Percentiles rank a stretch among this genome's conserved stretches.
Evolutionary conservation across 2,888 invertebrate species (phyloP).

Genomic region (Eurois occulta): DNA sequence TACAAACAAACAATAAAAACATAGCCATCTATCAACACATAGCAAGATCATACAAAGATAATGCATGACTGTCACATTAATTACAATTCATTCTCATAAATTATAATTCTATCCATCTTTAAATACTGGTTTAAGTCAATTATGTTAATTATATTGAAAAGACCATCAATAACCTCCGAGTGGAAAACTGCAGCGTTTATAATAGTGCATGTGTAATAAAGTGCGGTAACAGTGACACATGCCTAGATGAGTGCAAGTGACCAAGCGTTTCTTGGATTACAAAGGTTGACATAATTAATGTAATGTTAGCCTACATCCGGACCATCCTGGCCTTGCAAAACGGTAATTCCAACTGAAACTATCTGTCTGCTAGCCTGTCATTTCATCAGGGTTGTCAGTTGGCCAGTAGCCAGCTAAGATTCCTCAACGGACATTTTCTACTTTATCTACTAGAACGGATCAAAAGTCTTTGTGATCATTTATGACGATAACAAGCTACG

Average conservation of each 20-base stretch:
- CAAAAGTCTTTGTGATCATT: slow-evolving; percentile 15
- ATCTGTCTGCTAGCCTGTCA: slow-evolving; percentile 21
- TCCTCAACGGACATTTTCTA: background rate
- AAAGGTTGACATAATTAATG: slow-evolving; percentile 79
- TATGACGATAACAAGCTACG: background rate
- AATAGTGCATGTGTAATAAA: slow-evolving; percentile 18
- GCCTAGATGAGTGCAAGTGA: slow-evolving; percentile 68
- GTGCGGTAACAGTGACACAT: slow-evolving; percentile 31
- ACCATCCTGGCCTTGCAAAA: slow-evolving; percentile 74
- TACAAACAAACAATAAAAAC: slow-evolving; percentile 23
- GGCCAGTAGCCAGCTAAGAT: background rate
- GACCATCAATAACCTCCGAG: slow-evolving; percentile 42
- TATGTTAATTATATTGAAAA: slow-evolving; percentile 36
- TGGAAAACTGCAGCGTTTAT: slow-evolving; percentile 22
- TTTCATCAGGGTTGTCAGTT: slow-evolving; percentile 49
- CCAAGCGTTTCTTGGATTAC: slow-evolving; percentile 78
- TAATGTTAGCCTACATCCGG: slow-evolving; percentile 75
- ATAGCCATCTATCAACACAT: slow-evolving; percentile 31
- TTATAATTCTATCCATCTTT: slow-evolving; percentile 27
- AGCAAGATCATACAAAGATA: slow-evolving; percentile 30
- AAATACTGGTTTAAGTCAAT: slow-evolving; percentile 32
- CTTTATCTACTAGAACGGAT: slow-evolving; percentile 14
- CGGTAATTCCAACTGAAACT: slow-evolving; percentile 33
- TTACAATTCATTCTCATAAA: slow-evolving; percentile 47
- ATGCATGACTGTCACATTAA: slow-evolving; percentile 21